Evolutionary conservation across 2,888 invertebrate species (phyloP).

Genomic region (Diplazon laetatorius): DNA sequence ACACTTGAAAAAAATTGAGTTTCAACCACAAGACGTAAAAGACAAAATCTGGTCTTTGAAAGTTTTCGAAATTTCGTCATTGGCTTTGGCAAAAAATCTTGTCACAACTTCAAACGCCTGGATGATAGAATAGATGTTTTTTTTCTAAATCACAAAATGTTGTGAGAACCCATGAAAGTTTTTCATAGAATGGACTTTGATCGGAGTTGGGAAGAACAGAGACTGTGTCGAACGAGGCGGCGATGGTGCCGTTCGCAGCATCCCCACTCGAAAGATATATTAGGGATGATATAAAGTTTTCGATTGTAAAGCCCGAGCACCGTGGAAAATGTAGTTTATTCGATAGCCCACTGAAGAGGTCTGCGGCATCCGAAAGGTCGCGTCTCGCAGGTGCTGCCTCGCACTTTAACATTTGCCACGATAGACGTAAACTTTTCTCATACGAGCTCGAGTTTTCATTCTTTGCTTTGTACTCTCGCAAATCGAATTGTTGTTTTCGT

Average conservation of each 20-base stretch:
- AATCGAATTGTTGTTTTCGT: neutral
- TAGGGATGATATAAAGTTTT: conserved; percentile 25
- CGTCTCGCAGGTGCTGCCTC: neutral
- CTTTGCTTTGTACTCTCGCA: conserved; percentile 2
- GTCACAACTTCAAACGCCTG: no score
- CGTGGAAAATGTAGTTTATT: conserved; percentile 42
- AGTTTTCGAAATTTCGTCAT: no score
- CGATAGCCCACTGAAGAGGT: conserved; percentile 13
- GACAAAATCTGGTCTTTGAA: no score
- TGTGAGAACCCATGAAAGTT: no score
- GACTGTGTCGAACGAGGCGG: neutral
- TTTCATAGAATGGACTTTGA: conserved; percentile 16
- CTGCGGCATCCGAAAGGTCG: neutral
- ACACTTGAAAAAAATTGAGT: no score
- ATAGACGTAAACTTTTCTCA: conserved; percentile 20
- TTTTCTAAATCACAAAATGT: no score
- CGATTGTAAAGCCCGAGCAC: conserved; percentile 25
- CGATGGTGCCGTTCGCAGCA: neutral
- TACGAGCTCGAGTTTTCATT: conserved; percentile 1
- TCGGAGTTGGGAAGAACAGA: conserved; percentile 23
- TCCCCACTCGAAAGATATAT: neutral
- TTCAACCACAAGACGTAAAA: no score
- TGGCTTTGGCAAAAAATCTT: no score
- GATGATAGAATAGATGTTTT: no score
- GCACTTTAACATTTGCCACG: conserved; percentile 16